Conservation (phyloP, 2,888 invertebrate genomes). For the Ochlodes sylvanus region DNA sequence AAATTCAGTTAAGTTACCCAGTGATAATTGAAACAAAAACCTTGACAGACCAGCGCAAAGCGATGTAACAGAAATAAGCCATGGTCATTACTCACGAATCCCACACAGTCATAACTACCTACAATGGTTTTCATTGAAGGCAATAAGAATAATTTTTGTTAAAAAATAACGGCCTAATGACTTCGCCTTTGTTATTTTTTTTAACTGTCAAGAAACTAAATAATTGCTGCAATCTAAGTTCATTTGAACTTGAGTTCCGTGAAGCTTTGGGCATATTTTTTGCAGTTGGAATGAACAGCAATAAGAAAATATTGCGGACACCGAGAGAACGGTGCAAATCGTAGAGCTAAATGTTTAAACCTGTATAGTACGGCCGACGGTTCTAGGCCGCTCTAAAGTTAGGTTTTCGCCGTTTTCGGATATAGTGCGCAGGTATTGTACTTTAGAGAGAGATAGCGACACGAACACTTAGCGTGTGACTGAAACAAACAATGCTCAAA, state of each 20-base stretch:
- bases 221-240: slow-evolving; percentile 29
- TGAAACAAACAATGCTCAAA: too few species aligned
- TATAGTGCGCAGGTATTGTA: too few species aligned
- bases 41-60: slow-evolving; percentile 48
- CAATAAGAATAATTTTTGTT: slow-evolving; percentile 27
- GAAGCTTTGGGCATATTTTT: neutral
- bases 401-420: too few species aligned
- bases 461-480: too few species aligned
- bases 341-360: too few species aligned
- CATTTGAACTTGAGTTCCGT: slow-evolving; percentile 7
- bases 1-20: slow-evolving; percentile 37
- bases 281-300: neutral
- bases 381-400: too few species aligned
- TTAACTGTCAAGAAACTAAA: slow-evolving; percentile 30
- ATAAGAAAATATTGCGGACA: neutral
- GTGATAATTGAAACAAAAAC: slow-evolving; percentile 48
- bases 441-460: too few species aligned
- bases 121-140: slow-evolving; percentile 32
- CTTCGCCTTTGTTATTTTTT: slow-evolving; percentile 30
- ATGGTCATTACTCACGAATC: slow-evolving; percentile 59
- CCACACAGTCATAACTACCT: slow-evolving; percentile 48
- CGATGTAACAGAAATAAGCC: slow-evolving; percentile 45
- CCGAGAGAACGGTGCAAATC: too few species aligned
- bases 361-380: too few species aligned
- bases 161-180: slow-evolving; percentile 37